Evolutionary conservation across 2,113 vertebrate species (phyloP).

Genomic region (Myrmecophaga tridactyla): DNA sequence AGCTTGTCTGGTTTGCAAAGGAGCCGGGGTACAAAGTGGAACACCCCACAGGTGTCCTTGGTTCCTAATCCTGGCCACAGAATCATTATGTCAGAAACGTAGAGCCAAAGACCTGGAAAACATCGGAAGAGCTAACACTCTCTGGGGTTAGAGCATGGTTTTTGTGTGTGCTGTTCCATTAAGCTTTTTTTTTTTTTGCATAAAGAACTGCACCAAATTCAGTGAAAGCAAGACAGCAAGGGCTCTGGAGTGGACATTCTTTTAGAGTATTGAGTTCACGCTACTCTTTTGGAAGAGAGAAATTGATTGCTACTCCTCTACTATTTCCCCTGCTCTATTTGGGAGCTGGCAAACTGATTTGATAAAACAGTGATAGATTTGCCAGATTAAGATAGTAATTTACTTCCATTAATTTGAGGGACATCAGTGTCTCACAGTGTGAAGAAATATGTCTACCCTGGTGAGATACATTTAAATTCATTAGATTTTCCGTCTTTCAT

Average conservation of each 20-base stretch:
- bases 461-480: slow-evolving; percentile 81
- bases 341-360: slow-evolving; percentile 51
- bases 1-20: slow-evolving; percentile 80
- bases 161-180: background rate
- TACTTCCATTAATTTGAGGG: slow-evolving; percentile 80
- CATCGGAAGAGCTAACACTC: background rate
- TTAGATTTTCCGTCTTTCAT: slow-evolving; percentile 81
- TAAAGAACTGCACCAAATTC: background rate
- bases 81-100: background rate
- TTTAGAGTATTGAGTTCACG: background rate
- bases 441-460: slow-evolving; percentile 75
- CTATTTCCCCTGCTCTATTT: slow-evolving; percentile 46
- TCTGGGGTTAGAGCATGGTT: background rate
- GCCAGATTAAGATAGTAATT: slow-evolving; percentile 69
- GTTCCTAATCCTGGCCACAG: background rate
- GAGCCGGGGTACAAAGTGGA: slow-evolving; percentile 74
- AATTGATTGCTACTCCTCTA: background rate
- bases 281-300: background rate
- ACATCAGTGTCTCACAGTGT: slow-evolving; percentile 77
- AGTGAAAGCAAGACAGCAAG: background rate
- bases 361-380: slow-evolving; percentile 72
- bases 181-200: background rate
- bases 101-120: background rate
- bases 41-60: background rate
- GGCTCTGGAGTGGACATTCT: background rate